phyloP scores from a whole-genome alignment of 1,140 invertebrate species.

The Hyposmocoma kahamanoa region DNA sequence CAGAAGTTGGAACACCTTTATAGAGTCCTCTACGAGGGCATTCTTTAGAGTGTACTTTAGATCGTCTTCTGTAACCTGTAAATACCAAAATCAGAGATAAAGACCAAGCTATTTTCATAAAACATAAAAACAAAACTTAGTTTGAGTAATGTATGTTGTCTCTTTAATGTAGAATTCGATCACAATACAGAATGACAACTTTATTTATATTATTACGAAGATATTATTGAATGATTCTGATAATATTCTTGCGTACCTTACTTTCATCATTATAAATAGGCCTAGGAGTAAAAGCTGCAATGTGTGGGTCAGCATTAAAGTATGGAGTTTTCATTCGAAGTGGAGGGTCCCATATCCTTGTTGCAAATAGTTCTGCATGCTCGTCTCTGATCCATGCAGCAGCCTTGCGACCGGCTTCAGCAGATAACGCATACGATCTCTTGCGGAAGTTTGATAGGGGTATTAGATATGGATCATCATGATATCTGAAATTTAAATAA shows the following conservation, averaged over 20 bases:
- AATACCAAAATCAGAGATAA: too few relatives aligned
- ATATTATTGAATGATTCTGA: too few relatives aligned
- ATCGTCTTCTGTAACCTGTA: conserved; percentile 76
- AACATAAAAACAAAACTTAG: not conserved
- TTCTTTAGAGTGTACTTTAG: conserved; percentile 79
- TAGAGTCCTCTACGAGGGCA: conserved; percentile 79
- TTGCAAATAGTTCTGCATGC: conserved; percentile 84
- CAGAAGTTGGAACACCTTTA: conserved; percentile 83
- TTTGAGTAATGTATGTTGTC: too few relatives aligned
- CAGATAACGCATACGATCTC: conserved; percentile 84
- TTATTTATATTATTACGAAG: too few relatives aligned
- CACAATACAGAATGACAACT: too few relatives aligned
- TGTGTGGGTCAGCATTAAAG: conserved; percentile 73
- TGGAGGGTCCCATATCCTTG: conserved; percentile 81
- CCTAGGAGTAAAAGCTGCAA: conserved; percentile 82
- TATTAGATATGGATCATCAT: conserved; percentile 92
- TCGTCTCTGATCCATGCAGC: conserved; percentile 88
- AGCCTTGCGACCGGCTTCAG: conserved; percentile 90
- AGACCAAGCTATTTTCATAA: not conserved
- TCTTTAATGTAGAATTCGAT: too few relatives aligned
- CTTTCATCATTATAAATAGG: conserved; percentile 80
- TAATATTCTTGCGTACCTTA: too few relatives aligned
- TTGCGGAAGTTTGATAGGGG: conserved; percentile 85
- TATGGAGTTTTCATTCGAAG: conserved; percentile 58
- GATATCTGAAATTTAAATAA: conserved; percentile 79